A percentile compares a stretch with the other conserved stretches of the same genome.
Evolutionary conservation across 2,797 vertebrate genomes (phyloP).

Genomic region (Cryptoblepharus egeriae): DNA sequence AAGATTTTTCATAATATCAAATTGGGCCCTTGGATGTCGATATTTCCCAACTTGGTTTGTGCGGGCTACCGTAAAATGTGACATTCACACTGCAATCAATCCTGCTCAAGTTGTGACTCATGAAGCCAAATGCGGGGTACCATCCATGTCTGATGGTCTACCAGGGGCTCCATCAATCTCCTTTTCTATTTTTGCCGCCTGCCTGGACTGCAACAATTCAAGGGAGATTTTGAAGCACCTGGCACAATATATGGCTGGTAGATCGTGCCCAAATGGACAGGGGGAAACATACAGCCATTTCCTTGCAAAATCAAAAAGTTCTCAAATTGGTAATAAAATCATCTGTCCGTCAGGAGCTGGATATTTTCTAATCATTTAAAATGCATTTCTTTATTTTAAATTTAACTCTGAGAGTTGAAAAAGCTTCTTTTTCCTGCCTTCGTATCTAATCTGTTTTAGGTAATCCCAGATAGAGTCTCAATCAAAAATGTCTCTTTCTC

Average conservation of each 20-base stretch:
- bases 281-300: not conserved
- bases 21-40: too few relatives aligned
- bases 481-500: not conserved
- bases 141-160: too few relatives aligned
- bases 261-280: not conserved
- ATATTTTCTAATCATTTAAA: not conserved
- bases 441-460: slow-evolving; percentile 9
- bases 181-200: too few relatives aligned
- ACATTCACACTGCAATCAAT: too few relatives aligned
- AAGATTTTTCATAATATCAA: too few relatives aligned
- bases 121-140: too few relatives aligned
- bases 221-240: too few relatives aligned
- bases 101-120: too few relatives aligned
- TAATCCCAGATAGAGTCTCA: slow-evolving; percentile 17
- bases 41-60: too few relatives aligned
- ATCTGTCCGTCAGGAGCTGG: not conserved
- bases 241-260: not conserved
- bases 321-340: not conserved
- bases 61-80: too few relatives aligned
- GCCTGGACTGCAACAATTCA: too few relatives aligned
- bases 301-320: not conserved
- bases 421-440: not conserved
- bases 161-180: too few relatives aligned
- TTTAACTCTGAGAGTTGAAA: not conserved
- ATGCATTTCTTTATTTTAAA: not conserved